phyloP scores from a whole-genome alignment of 2,797 vertebrate species.

The Streptopelia turtur region DNA sequence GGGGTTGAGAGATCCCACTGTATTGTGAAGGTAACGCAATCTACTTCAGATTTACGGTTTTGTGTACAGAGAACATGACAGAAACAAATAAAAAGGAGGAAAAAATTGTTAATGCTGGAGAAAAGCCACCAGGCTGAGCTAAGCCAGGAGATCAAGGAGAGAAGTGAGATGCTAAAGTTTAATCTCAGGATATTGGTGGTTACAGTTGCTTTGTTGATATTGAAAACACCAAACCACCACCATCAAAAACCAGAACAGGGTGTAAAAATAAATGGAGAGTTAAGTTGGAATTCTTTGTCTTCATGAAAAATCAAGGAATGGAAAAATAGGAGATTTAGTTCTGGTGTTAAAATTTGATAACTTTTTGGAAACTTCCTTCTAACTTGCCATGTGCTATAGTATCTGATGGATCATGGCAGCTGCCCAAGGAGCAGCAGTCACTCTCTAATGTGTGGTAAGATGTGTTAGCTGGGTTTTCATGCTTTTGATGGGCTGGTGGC shows the following conservation, averaged over 20 bases:
- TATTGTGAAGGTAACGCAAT: not conserved
- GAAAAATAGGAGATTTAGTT: not conserved
- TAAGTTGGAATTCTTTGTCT: not conserved
- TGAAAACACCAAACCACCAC: not conserved
- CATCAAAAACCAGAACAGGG: not conserved
- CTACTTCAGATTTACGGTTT: not conserved
- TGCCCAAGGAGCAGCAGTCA: not conserved
- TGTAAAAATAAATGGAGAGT: not conserved
- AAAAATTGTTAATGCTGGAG: not conserved
- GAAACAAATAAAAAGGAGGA: not conserved
- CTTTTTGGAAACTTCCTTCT: not conserved
- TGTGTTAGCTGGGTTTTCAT: not conserved
- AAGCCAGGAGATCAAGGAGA: not conserved
- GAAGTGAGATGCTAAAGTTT: not conserved
- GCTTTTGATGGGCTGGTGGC: not conserved
- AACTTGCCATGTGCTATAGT: not conserved
- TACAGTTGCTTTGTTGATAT: not conserved
- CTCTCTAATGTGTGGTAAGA: rapidly evolving
- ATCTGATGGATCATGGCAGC: not conserved
- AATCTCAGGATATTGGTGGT: not conserved
- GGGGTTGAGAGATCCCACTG: not conserved
- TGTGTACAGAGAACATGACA: not conserved
- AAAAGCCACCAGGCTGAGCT: not conserved
- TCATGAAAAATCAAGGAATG: not conserved
- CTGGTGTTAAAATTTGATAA: not conserved